Evolutionary conservation across 2,113 vertebrate species (phyloP).

Genomic region (Ceratotherium simum): DNA sequence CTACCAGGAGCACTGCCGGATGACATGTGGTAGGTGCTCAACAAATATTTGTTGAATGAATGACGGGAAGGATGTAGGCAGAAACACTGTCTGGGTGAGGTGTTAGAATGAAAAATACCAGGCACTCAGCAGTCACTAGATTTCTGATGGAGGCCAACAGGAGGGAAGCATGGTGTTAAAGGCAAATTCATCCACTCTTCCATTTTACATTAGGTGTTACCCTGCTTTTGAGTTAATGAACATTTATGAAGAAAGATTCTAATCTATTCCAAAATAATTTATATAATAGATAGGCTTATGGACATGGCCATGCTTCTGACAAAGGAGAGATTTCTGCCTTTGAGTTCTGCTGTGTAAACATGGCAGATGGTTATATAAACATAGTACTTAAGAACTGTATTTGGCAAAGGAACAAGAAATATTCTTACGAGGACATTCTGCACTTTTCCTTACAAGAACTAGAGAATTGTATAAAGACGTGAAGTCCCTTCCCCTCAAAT

Average conservation of each 20-base stretch:
- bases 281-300: constrained; percentile 67
- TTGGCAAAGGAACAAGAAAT: constrained; percentile 70
- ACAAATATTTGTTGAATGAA: not conserved
- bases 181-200: not conserved
- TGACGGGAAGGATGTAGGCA: not conserved
- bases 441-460: constrained; percentile 62
- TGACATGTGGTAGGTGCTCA: not conserved
- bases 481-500: not conserved
- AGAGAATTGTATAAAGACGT: constrained; percentile 11
- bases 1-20: not conserved
- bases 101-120: not conserved
- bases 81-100: not conserved
- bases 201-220: constrained; percentile 33
- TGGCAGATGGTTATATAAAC: constrained; percentile 79
- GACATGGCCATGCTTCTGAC: constrained; percentile 45
- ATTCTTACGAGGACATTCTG: constrained; percentile 66
- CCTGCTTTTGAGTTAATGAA: constrained; percentile 65
- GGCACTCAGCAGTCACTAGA: not conserved
- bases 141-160: not conserved
- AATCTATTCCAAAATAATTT: constrained; percentile 74
- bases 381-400: constrained; percentile 68
- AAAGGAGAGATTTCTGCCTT: constrained; percentile 68
- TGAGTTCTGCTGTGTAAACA: constrained; percentile 76
- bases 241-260: constrained; percentile 62
- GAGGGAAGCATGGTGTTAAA: constrained; percentile 1